Conservation (phyloP, 2,888 invertebrate genomes). For the Hirtodrosophila histrioides region DNA sequence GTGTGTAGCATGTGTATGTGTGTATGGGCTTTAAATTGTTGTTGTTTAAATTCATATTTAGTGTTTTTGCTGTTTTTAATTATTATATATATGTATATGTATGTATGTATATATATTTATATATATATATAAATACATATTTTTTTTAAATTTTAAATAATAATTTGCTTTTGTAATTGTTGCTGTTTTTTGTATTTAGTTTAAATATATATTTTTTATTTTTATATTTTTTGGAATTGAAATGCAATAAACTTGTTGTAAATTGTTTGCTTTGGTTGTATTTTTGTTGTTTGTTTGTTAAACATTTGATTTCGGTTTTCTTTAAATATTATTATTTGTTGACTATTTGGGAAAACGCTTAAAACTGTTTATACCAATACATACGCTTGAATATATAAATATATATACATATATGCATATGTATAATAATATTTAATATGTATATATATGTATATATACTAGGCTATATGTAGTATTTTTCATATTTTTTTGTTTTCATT, state of each 20-base stretch:
- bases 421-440: conserved; percentile 38
- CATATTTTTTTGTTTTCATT: neutral
- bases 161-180: conserved; percentile 33
- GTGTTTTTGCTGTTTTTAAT: too few species aligned
- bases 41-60: conserved; percentile 13
- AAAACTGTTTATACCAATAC: conserved; percentile 32
- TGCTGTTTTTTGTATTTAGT: conserved; percentile 18
- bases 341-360: conserved; percentile 38
- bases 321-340: neutral
- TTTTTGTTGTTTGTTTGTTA: conserved; percentile 24
- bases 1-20: conserved; percentile 16
- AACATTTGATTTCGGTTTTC: conserved; percentile 33
- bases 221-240: conserved; percentile 43
- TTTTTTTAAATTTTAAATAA: conserved; percentile 31
- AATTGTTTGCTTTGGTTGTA: conserved; percentile 42
- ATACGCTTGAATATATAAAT: conserved; percentile 23
- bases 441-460: conserved; percentile 8
- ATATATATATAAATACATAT: neutral
- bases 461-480: neutral
- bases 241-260: conserved; percentile 51
- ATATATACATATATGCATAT: conserved; percentile 27
- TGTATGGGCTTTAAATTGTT: conserved; percentile 1
- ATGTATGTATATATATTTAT: neutral
- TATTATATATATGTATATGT: neutral
- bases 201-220: conserved; percentile 26